Conservation (phyloP, 2,888 invertebrate species). For the Idaea straminata region DNA sequence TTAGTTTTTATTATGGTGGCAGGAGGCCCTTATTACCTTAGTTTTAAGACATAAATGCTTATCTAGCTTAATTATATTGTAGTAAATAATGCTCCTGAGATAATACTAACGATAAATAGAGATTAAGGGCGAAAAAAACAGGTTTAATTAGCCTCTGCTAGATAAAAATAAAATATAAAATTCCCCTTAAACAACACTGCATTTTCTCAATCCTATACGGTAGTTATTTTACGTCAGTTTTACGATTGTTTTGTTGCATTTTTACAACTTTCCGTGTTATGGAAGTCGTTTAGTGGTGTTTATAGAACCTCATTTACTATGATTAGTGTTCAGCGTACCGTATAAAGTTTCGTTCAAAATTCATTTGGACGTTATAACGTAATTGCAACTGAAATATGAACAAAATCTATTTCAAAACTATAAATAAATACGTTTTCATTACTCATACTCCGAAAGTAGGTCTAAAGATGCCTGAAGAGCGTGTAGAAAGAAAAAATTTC, state of each 20-base stretch:
- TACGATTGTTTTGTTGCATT: conserved; percentile 20
- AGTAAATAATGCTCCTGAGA: too few species aligned
- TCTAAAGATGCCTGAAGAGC: too few species aligned
- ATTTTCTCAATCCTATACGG: conserved; percentile 19
- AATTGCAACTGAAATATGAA: too few species aligned
- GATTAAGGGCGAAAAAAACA: neutral
- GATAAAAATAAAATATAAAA: conserved; percentile 11
- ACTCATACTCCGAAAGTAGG: too few species aligned
- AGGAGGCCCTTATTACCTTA: too few species aligned
- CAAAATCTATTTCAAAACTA: too few species aligned
- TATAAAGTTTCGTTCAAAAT: neutral
- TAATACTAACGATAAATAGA: too few species aligned
- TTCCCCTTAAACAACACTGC: conserved; percentile 15
- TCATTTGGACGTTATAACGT: neutral
- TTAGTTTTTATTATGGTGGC: too few species aligned
- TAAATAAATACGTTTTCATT: too few species aligned
- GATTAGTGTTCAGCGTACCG: neutral
- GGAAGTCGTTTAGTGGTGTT: conserved; percentile 3
- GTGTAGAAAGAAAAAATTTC: too few species aligned
- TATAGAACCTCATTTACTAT: neutral
- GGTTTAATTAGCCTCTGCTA: neutral
- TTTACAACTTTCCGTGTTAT: conserved; percentile 14
- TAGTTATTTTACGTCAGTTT: conserved; percentile 19
- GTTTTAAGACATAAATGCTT: too few species aligned
- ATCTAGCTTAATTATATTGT: too few species aligned